These are phyloP conservation scores for Ptiloglossa arizonensis DNA, from an alignment of 1,140 invertebrate species.

Conservation along the genomic window DNA sequence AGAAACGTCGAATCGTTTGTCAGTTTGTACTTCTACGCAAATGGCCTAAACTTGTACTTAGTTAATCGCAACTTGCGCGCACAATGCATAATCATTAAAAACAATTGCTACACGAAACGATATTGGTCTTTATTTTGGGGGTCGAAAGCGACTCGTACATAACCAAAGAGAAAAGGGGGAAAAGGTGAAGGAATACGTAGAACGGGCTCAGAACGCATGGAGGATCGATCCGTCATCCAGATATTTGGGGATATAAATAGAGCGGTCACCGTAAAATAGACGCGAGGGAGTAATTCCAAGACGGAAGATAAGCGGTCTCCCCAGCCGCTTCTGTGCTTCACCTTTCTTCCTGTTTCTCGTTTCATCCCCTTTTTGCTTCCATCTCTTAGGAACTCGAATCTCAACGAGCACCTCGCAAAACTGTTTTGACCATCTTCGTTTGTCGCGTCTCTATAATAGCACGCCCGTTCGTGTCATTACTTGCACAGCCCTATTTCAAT, in stretches of 20 bases:
- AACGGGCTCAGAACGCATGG: slow-evolving; percentile 45
- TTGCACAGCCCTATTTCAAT: background rate
- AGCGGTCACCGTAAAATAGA: slow-evolving; percentile 75
- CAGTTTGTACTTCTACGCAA: no score
- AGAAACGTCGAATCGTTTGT: no score
- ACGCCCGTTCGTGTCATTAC: background rate
- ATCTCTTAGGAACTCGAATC: background rate
- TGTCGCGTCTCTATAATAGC: background rate
- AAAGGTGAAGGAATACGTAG: background rate
- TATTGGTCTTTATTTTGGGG: background rate
- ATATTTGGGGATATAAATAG: slow-evolving; percentile 75
- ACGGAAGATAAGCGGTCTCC: slow-evolving; percentile 63
- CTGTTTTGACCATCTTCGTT: background rate
- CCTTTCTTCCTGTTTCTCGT: slow-evolving; percentile 28
- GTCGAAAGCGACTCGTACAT: background rate
- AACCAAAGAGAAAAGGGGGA: background rate
- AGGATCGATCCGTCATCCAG: slow-evolving; percentile 71
- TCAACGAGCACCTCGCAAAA: background rate
- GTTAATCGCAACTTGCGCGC: no score
- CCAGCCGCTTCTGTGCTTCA: slow-evolving; percentile 25
- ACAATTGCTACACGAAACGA: no score
- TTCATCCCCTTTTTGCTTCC: slow-evolving; percentile 25
- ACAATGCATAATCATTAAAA: no score
- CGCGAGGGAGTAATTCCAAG: slow-evolving; percentile 68
- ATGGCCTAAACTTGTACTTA: no score